A percentile compares a stretch with the other conserved stretches of the same genome.
These are phyloP conservation scores for Mormyrops attenuatus DNA, from an alignment of 2,797 vertebrate genomes.

Conservation along the genomic window DNA sequence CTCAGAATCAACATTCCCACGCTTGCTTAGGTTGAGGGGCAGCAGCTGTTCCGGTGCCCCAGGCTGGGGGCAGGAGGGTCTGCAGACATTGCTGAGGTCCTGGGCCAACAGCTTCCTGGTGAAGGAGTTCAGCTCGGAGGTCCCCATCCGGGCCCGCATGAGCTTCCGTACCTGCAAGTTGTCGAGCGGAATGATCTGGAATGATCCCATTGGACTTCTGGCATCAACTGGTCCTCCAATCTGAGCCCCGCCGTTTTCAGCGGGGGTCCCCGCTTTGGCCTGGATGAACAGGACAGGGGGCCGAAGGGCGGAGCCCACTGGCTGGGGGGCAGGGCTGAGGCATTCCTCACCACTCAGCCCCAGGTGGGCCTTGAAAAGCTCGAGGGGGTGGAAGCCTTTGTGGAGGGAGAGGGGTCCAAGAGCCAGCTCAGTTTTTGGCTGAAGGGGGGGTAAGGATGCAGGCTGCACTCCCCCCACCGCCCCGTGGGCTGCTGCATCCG, in stretches of 20 bases:
- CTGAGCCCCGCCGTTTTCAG: constrained; percentile 39
- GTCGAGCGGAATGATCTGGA: constrained; percentile 67
- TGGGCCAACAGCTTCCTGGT: constrained; percentile 68
- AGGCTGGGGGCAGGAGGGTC: constrained; percentile 36
- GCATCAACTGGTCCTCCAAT: constrained; percentile 18
- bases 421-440: constrained; percentile 41
- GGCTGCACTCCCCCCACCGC: not conserved
- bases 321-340: constrained; percentile 44
- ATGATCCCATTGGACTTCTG: not conserved
- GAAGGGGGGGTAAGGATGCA: constrained; percentile 44
- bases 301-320: constrained; percentile 38
- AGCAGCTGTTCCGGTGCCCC: constrained; percentile 54
- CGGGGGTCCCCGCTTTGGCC: constrained; percentile 41
- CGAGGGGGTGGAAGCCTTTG: constrained; percentile 63
- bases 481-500: not conserved
- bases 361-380: constrained; percentile 53
- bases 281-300: constrained; percentile 46
- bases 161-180: constrained; percentile 66
- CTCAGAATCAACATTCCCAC: constrained; percentile 26
- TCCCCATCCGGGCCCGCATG: constrained; percentile 60
- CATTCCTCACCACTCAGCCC: constrained; percentile 50
- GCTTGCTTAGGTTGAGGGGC: constrained; percentile 70
- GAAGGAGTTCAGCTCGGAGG: constrained; percentile 63
- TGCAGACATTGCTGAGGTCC: constrained; percentile 53
- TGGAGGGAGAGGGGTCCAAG: constrained; percentile 59